Evolutionary conservation across 2,888 invertebrate genomes (phyloP).

Genomic region (Pogonocherus hispidulus): DNA sequence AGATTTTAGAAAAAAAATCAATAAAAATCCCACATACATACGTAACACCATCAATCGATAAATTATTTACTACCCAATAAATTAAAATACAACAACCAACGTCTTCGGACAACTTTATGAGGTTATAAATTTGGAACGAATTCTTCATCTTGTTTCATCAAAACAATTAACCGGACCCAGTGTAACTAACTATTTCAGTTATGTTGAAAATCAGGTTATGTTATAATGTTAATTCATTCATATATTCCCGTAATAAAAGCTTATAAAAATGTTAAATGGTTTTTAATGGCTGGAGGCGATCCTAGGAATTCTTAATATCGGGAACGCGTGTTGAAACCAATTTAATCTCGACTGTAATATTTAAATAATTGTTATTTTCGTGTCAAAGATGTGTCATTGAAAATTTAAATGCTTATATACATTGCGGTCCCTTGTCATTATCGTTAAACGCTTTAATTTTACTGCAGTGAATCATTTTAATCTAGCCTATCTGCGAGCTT

Average conservation of each 20-base stretch:
- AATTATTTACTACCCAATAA: slow-evolving; percentile 18
- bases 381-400: slow-evolving; percentile 35
- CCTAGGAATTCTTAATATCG: slow-evolving; percentile 51
- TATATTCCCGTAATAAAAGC: slow-evolving; percentile 49
- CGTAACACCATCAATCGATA: slow-evolving; percentile 10
- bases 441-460: not conserved
- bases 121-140: slow-evolving; percentile 20
- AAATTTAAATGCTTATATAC: slow-evolving; percentile 5
- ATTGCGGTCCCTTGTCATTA: not conserved
- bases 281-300: slow-evolving; percentile 51
- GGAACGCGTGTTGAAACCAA: slow-evolving; percentile 45
- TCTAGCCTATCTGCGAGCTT: not conserved
- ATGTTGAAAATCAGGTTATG: slow-evolving; percentile 43
- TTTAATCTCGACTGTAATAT: slow-evolving; percentile 34
- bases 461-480: slow-evolving; percentile 5
- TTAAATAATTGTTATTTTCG: slow-evolving; percentile 34
- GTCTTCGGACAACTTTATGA: slow-evolving; percentile 19
- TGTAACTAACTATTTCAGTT: slow-evolving; percentile 27
- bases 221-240: slow-evolving; percentile 48
- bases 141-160: slow-evolving; percentile 19
- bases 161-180: slow-evolving; percentile 22
- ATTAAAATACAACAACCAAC: not conserved
- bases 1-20: not conserved
- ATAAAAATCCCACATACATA: slow-evolving; percentile 10
- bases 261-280: slow-evolving; percentile 53